Evolutionary conservation across 2,113 vertebrate species (phyloP), one percentile per base, ranked within the genome.

Genomic region (Peromyscus californicus): DNA sequence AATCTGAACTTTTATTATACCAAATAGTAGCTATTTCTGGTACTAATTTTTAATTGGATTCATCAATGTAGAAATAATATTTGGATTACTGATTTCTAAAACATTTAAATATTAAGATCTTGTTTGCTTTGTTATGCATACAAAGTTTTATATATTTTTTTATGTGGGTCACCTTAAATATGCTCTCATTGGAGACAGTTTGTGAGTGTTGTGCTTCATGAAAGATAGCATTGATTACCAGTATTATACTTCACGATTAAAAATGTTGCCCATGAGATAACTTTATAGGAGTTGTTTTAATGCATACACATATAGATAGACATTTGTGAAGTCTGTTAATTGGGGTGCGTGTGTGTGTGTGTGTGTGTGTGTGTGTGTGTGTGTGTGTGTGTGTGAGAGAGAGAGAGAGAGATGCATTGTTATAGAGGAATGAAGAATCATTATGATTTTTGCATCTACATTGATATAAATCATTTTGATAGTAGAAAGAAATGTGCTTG

Each of bases 401-500:
- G n/a, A n/a, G n/a, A n/a, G n/a, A n/a, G n/a, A n/a, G n/a, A n/a
- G n/a, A 51, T 96, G 26, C 84, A 39, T 95, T 95, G 82, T 67
- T 86, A 54, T 31, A 94, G 63, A 90, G 2, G 69, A 86, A 90
- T 78, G 72, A 96, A 90, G 29, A 86, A 59, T 96, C 69, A 94
- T 54, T 54, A 54, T 86, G 48, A 54, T 63, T 86, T 96, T 94
- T 95, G 89, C 61, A 95, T 79, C 76, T 97, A 96, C 97, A 98
- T 95, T 96, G 98, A 96, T 75, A 42, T 31, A 54, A 54, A 29
- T 96, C 95, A 97, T 98, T 98, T 98, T 98, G 95, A 96, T 98
- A 98, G 96, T 98, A 97, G 96, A 98, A 97, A 98, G 83, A 95
- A 98, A 98, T 97, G 97, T 98, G 96, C 98, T 42, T 98, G 98